These are phyloP conservation scores for Diadophis punctatus DNA, from an alignment of 2,113 vertebrate genomes.

Conservation along the genomic window DNA sequence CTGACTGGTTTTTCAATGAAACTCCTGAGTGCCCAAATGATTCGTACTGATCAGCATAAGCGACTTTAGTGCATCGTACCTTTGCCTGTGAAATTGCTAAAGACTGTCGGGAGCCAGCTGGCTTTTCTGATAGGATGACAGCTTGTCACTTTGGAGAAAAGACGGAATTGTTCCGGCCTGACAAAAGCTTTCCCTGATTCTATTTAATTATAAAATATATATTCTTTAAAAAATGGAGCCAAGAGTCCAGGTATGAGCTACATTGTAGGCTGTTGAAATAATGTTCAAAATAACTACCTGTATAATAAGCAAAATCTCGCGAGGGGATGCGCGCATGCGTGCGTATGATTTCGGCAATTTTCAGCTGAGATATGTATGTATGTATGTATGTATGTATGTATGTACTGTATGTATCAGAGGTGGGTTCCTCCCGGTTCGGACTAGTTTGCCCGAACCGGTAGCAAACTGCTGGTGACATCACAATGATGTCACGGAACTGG, in stretches of 20 bases:
- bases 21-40: not conserved
- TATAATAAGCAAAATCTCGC: too few relatives aligned
- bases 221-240: not conserved
- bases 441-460: too few relatives aligned
- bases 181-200: not conserved
- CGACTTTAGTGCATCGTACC: not conserved
- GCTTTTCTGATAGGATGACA: rapidly evolving
- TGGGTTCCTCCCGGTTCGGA: too few relatives aligned
- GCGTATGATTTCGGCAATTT: too few relatives aligned
- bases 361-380: too few relatives aligned
- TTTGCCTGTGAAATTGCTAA: rapidly evolving
- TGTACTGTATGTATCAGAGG: too few relatives aligned
- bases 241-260: not conserved
- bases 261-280: not conserved
- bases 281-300: not conserved
- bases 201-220: not conserved
- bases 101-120: not conserved
- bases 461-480: too few relatives aligned
- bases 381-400: not conserved
- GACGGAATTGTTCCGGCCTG: not conserved
- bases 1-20: rapidly evolving
- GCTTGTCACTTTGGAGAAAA: not conserved
- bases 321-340: too few relatives aligned
- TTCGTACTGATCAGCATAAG: rapidly evolving
- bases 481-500: too few relatives aligned